phyloP scores from a whole-genome alignment of 2,797 vertebrate species.

The Xyrichtys novacula region DNA sequence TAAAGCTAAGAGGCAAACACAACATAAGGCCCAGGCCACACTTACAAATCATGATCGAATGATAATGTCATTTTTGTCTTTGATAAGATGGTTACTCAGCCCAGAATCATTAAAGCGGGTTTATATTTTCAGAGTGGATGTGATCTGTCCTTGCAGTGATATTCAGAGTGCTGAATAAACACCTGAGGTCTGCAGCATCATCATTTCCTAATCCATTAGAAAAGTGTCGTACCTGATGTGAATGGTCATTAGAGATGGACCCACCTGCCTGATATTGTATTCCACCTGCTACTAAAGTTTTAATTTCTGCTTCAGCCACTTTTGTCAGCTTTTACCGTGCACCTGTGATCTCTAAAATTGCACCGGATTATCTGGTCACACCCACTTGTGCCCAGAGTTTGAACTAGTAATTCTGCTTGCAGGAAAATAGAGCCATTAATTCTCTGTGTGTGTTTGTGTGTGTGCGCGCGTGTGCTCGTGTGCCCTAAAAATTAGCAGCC shows the following conservation, averaged over 20 bases:
- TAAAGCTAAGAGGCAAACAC: not conserved
- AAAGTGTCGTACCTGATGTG: constrained; percentile 19
- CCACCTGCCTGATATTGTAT: constrained; percentile 12
- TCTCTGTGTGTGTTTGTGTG: not conserved
- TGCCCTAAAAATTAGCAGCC: constrained; percentile 45
- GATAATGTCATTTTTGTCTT: not conserved
- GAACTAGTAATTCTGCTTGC: constrained; percentile 14
- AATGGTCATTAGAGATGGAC: constrained; percentile 27
- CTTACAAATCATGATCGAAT: not conserved
- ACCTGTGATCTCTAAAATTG: constrained; percentile 9
- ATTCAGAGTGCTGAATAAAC: constrained; percentile 2
- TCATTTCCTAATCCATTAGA: not conserved
- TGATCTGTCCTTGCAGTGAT: not conserved
- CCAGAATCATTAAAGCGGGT: not conserved
- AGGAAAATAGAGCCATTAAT: constrained; percentile 34
- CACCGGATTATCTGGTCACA: constrained; percentile 8
- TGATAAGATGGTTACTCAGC: not conserved
- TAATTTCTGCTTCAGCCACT: constrained; percentile 8
- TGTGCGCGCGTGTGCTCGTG: constrained; percentile 3
- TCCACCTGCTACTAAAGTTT: constrained; percentile 10
- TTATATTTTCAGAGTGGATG: not conserved
- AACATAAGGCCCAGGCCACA: not conserved
- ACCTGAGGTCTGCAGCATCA: not conserved
- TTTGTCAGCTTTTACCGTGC: constrained; percentile 5
- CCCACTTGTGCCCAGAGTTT: constrained; percentile 18